These are phyloP conservation scores for Drosophila pruinosa DNA, from an alignment of 1,140 invertebrate genomes.

Conservation along the genomic window DNA sequence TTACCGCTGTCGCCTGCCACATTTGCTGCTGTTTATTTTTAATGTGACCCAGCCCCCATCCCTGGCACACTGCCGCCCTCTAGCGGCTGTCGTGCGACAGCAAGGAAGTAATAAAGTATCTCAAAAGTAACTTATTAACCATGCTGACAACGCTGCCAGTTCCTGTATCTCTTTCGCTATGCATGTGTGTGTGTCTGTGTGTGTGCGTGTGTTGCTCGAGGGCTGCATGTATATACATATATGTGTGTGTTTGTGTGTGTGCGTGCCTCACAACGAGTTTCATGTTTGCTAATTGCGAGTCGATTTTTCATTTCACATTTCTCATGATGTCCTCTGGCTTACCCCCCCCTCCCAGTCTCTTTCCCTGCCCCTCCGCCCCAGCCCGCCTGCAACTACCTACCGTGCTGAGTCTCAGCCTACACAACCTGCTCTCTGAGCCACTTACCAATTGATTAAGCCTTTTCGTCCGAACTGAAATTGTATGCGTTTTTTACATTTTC, in stretches of 20 bases:
- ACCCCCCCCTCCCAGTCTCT: not conserved
- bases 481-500: not conserved
- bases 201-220: constrained; percentile 8
- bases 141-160: constrained; percentile 74
- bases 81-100: constrained; percentile 51
- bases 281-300: constrained; percentile 81
- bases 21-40: constrained; percentile 37
- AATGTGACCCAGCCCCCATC: not conserved
- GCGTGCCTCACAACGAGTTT: constrained; percentile 41
- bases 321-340: constrained; percentile 40
- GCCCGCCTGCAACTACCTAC: no score
- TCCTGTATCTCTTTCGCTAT: constrained; percentile 38
- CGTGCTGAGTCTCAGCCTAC: no score
- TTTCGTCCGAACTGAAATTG: constrained; percentile 17
- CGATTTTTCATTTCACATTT: constrained; percentile 80
- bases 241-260: constrained; percentile 14
- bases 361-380: not conserved
- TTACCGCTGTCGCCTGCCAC: constrained; percentile 19
- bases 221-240: constrained; percentile 15
- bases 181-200: not conserved
- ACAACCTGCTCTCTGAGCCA: constrained; percentile 23
- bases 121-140: constrained; percentile 80
- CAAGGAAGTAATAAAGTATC: constrained; percentile 81
- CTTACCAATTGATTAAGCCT: constrained; percentile 61
- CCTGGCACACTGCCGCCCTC: not conserved